Conservation (phyloP, 2,888 invertebrate species). For the Eledona agricola region DNA sequence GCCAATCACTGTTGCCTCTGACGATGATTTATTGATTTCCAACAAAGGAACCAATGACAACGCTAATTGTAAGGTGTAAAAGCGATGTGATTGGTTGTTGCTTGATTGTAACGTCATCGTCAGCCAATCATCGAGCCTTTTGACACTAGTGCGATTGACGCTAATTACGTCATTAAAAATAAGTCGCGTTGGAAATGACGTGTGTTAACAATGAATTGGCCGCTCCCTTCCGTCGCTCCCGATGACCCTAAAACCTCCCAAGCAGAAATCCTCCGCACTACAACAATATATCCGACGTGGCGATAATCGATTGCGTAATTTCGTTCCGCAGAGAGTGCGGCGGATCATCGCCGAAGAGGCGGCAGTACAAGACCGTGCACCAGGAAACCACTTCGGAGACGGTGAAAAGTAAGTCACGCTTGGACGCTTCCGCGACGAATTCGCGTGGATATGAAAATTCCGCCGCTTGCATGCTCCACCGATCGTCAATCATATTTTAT, state of each 20-base stretch:
- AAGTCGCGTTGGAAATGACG: background rate
- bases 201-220: slow-evolving; percentile 9
- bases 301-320: slow-evolving; percentile 41
- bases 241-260: slow-evolving; percentile 45
- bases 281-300: slow-evolving; percentile 43
- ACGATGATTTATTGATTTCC: too few relatives aligned
- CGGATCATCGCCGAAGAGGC: slow-evolving; percentile 69
- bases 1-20: too few relatives aligned
- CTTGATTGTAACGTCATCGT: too few relatives aligned
- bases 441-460: too few relatives aligned
- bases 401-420: slow-evolving; percentile 61
- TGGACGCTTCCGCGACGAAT: background rate
- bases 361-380: slow-evolving; percentile 59
- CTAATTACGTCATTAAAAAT: too few relatives aligned
- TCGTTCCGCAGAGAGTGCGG: slow-evolving; percentile 70
- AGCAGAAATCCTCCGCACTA: slow-evolving; percentile 51
- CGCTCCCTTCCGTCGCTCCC: slow-evolving; percentile 40
- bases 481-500: too few relatives aligned
- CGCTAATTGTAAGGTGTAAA: too few relatives aligned
- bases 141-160: too few relatives aligned
- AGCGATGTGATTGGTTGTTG: too few relatives aligned
- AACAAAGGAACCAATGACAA: too few relatives aligned
- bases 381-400: slow-evolving; percentile 64
- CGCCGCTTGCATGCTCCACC: too few relatives aligned
- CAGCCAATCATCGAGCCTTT: too few relatives aligned